Percentiles rank a stretch among this genome's conserved stretches.
Evolutionary conservation across 2,113 vertebrate species (phyloP).

Genomic region (Sceloporus tristichus): DNA sequence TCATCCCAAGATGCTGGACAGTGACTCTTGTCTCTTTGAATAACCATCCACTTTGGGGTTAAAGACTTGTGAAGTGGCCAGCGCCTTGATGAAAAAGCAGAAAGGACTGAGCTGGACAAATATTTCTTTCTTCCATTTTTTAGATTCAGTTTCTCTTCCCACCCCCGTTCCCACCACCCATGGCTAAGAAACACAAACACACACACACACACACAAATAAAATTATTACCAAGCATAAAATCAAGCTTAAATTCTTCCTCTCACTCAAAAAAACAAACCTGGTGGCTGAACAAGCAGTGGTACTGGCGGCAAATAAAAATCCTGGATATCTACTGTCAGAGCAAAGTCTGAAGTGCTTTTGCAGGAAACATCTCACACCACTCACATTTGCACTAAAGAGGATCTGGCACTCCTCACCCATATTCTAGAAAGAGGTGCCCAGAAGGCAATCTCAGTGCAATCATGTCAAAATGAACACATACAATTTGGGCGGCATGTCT

Average conservation of each 20-base stretch:
- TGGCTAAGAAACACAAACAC: background rate
- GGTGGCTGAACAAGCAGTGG: too few species aligned
- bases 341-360: slow-evolving; percentile 67
- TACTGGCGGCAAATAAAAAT: slow-evolving; percentile 28
- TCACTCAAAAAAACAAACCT: background rate
- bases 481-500: slow-evolving; percentile 40
- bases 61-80: slow-evolving; percentile 63
- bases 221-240: background rate
- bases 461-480: slow-evolving; percentile 59
- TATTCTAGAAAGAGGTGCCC: slow-evolving; percentile 68
- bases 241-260: slow-evolving; percentile 30
- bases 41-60: slow-evolving; percentile 59
- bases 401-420: slow-evolving; percentile 70
- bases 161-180: background rate
- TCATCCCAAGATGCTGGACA: slow-evolving; percentile 71
- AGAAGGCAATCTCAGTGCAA: slow-evolving; percentile 72
- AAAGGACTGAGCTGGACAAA: slow-evolving; percentile 46
- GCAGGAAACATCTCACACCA: slow-evolving; percentile 66
- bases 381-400: slow-evolving; percentile 66
- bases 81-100: slow-evolving; percentile 56
- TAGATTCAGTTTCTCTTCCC: background rate
- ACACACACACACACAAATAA: background rate
- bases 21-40: slow-evolving; percentile 68
- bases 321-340: slow-evolving; percentile 61
- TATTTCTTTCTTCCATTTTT: background rate